A percentile compares a stretch with the other conserved stretches of the same genome.
phyloP scores from a whole-genome alignment of 2,888 invertebrate species.

The Andrena chrysosceles region DNA sequence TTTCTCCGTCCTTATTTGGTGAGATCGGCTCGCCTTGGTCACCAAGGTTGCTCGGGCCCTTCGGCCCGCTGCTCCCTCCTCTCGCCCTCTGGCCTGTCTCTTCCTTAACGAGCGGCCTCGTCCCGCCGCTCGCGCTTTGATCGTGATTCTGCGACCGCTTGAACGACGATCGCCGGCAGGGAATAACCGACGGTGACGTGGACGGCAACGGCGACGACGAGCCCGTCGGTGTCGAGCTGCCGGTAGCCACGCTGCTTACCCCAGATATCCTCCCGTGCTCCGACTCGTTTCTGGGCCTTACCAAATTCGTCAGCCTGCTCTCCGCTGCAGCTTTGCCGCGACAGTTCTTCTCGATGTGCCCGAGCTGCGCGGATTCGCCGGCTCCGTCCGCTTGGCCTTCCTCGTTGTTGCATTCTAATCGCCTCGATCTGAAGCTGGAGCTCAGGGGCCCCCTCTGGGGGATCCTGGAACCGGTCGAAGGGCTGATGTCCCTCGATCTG shows the following conservation, averaged over 20 bases:
- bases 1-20: slow-evolving; percentile 80
- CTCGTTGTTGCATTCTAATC: slow-evolving; percentile 41
- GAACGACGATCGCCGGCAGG: slow-evolving; percentile 73
- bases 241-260: slow-evolving; percentile 33
- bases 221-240: slow-evolving; percentile 24
- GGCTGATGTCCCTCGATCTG: slow-evolving; percentile 66
- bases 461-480: slow-evolving; percentile 69
- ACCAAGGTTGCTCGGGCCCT: slow-evolving; percentile 70
- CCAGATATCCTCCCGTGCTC: slow-evolving; percentile 51
- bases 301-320: slow-evolving; percentile 57
- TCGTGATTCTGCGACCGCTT: slow-evolving; percentile 73
- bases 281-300: slow-evolving; percentile 69
- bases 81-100: slow-evolving; percentile 62
- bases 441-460: slow-evolving; percentile 72
- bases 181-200: slow-evolving; percentile 46
- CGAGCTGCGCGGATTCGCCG: slow-evolving; percentile 7
- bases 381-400: slow-evolving; percentile 7
- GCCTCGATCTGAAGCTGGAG: slow-evolving; percentile 67
- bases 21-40: slow-evolving; percentile 72
- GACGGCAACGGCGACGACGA: slow-evolving; percentile 1
- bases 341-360: slow-evolving; percentile 40
- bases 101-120: slow-evolving; percentile 69
- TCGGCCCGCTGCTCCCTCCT: slow-evolving; percentile 48
- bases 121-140: slow-evolving; percentile 55
- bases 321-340: slow-evolving; percentile 12